Conservation (phyloP, 2,797 vertebrate species). For the Apogon talboti region DNA sequence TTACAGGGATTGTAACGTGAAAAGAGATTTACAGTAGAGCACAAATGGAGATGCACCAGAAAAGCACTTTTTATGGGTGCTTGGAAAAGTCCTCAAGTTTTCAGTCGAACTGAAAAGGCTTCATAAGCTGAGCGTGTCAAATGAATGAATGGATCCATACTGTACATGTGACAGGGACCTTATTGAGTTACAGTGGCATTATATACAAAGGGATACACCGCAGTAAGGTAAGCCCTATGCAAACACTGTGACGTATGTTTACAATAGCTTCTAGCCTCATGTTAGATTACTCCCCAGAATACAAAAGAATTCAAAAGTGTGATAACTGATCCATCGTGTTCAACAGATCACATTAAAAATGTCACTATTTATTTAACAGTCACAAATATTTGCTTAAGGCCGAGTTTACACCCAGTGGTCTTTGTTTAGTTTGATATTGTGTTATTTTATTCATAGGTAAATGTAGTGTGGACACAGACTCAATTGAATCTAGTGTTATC, state of each 20-base stretch:
- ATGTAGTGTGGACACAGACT: neutral
- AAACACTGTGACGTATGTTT: constrained; percentile 17
- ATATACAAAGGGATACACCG: neutral
- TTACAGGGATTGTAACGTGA: constrained; percentile 32
- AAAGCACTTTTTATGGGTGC: constrained; percentile 20
- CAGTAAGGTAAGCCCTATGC: neutral
- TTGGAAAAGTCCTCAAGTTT: constrained; percentile 44
- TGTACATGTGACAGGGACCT: constrained; percentile 10
- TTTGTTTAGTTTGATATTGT: constrained; percentile 28
- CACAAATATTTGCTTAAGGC: constrained; percentile 37
- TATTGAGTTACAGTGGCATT: constrained; percentile 9
- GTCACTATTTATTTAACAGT: constrained; percentile 11
- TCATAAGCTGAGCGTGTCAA: constrained; percentile 16
- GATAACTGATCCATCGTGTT: constrained; percentile 31
- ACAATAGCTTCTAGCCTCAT: neutral
- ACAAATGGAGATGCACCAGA: constrained; percentile 41
- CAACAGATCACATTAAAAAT: constrained; percentile 7
- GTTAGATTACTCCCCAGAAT: constrained; percentile 3
- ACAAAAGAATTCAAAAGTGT: constrained; percentile 4
- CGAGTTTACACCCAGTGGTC: neutral
- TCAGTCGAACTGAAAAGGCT: constrained; percentile 14
- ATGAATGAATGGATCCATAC: constrained; percentile 26
- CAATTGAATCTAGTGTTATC: neutral
- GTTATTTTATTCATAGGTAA: constrained; percentile 8
- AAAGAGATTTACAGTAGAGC: constrained; percentile 44